Conservation (phyloP, 2,113 vertebrate species). For the Labeo rohita region DNA sequence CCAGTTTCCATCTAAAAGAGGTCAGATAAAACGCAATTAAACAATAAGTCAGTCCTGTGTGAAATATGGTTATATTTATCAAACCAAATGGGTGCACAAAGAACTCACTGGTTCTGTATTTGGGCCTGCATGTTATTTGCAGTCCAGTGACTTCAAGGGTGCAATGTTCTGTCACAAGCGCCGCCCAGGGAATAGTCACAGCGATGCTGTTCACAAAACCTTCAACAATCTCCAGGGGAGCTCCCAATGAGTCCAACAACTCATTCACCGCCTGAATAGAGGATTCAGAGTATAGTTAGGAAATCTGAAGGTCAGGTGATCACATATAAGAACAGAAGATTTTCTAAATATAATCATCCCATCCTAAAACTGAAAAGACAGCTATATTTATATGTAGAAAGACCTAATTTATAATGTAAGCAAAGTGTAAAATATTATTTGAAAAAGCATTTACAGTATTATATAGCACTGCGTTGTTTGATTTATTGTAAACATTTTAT, state of each 20-base stretch:
- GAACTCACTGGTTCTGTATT: conserved; percentile 83
- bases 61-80: not conserved
- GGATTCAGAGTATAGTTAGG: conserved; percentile 5
- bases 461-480: not conserved
- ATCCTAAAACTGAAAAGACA: not conserved
- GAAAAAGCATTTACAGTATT: not conserved
- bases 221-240: conserved; percentile 88
- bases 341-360: not conserved
- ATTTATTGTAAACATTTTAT: not conserved
- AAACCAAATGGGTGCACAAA: not conserved
- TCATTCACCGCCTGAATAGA: conserved; percentile 85
- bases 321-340: not conserved
- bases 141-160: conserved; percentile 86
- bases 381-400: not conserved
- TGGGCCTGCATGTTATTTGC: conserved; percentile 88
- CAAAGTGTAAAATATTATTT: not conserved
- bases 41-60: not conserved
- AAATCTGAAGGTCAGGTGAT: not conserved
- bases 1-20: conserved; percentile 70
- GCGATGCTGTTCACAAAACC: conserved; percentile 86
- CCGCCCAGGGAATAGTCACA: conserved; percentile 90
- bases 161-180: conserved; percentile 90
- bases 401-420: not conserved
- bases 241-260: conserved; percentile 83
- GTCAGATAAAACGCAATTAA: conserved; percentile 10